phyloP scores from a whole-genome alignment of 2,888 invertebrate species.

The Cyclophora albipunctata region DNA sequence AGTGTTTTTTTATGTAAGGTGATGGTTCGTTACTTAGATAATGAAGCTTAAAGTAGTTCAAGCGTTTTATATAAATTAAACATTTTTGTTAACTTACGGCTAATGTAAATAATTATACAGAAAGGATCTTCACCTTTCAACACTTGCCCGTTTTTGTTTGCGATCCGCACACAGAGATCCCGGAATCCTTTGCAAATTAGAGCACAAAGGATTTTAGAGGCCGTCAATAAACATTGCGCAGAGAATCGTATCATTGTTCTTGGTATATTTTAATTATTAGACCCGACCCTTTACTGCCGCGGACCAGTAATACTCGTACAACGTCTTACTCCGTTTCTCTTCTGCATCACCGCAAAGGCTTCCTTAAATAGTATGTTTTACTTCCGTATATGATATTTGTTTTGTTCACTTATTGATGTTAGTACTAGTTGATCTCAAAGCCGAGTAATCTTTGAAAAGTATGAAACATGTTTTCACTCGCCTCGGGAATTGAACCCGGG shows the following conservation, averaged over 20 bases:
- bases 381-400: constrained; percentile 17
- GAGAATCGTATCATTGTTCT: constrained; percentile 66
- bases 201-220: constrained; percentile 55
- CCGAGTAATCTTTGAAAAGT: no score
- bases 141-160: constrained; percentile 9
- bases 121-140: not conserved
- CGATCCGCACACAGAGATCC: constrained; percentile 11
- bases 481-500: no score
- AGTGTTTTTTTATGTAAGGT: not conserved
- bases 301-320: constrained; percentile 32
- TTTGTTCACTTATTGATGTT: no score
- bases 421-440: no score
- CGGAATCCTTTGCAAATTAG: constrained; percentile 54
- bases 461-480: no score
- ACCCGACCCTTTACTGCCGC: constrained; percentile 39
- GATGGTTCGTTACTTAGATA: no score
- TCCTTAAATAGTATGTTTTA: constrained; percentile 24
- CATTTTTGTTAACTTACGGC: no score
- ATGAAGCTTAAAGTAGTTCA: no score
- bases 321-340: constrained; percentile 31
- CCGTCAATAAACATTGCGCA: constrained; percentile 64
- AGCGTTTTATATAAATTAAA: no score
- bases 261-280: constrained; percentile 69
- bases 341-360: constrained; percentile 30
- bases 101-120: no score